Evolutionary conservation across 2,797 vertebrate genomes (phyloP), one percentile per base, ranked within the genome.

Genomic region (Staurois parvus): DNA sequence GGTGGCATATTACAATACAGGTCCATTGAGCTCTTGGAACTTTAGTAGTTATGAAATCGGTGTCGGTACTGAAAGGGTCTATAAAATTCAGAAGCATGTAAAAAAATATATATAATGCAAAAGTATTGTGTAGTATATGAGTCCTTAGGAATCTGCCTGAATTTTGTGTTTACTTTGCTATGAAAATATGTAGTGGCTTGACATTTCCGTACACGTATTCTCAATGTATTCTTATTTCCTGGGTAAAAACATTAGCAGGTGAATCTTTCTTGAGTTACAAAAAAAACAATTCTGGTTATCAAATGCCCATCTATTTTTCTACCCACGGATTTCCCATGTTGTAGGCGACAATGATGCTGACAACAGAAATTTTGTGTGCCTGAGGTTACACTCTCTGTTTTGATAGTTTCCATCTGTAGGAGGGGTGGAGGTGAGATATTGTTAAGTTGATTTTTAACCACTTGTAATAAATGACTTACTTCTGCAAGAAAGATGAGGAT

Each of bases 321-420:
- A 26, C 84, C 73, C 66, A 77, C 84, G 32, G 32, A 72, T 76
- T 73, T 82, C 73, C 73, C 66, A 86, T 81, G 73, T 82, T 72
- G 24, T 66, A 45, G 17, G 28, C 40, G 30, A 42, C 56, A 24
- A 59, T 75, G 42, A 37, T 76, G 84, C 68, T 86, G 68, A 79
- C 72, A 70, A 45, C 15, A 52, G 59, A 72, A 85, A 81, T 77
- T 59, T 32, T 12, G 4, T 29, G 37, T 69, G 84, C 84, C 62
- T 81, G 78, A 81, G 72, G 70, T 86, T 72, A 80, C 13, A 19
- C 21, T 67, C 5, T 24, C 30, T 70, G 52, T n/a, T 34, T 48
- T 42, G 42, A 64, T 66, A 77, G 28, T 81, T 86, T 86, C 84
- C 84, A 13, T 82, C 66, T 2, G 73, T 86, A 74, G 79, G 84